Evolutionary conservation across 2,888 invertebrate species (phyloP), one percentile per base, ranked within the genome.

Genomic region (Patella ulyssiponensis): DNA sequence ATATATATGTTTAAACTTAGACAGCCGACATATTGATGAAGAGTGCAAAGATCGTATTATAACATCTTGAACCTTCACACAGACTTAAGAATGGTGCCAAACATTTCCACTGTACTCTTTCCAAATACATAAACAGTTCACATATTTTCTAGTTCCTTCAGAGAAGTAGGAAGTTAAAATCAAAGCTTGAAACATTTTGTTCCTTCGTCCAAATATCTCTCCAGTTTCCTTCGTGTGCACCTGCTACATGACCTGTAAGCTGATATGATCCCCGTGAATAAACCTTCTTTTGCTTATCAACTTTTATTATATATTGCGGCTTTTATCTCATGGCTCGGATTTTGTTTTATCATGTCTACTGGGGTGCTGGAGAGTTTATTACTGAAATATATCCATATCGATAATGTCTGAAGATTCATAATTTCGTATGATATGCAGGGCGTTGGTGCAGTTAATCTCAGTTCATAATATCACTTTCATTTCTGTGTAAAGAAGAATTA

Each of bases 381-480:
- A 23, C 23, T 64, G 20, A 64, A 23, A 64, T 64, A 64, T 64
- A 64, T 64, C 20, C 23, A 20, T 64, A 9, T 14, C 12, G 23
- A 20, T 64, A 11, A 11, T n/a, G 64, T 23, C 12, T 23, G 14
- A 23, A 23, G 64, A 64, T 64, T 64, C 64, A 64, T 64, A 64
- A 12, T 64, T 64, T 64, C 14, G 64, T 64, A 64, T 64, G 23
- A 64, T 64, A 23, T 23, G 23, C 20, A 64, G 64, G 64, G 64
- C 64, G 64, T 64, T 64, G 64, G 20, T 64, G 20, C 23, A 64
- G 64, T 64, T 20, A 64, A 64, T 64, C 64, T 64, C 20, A 5
- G 64, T 64, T 64, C 64, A 64, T 64, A 23, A 64, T 64, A 64
- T 64, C 64, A 64, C 20, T 64, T 64, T 64, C 64, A 64, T 64